Base-by-base conservation (phyloP, 2,797 vertebrate species). In the Micrastur ruficollis region DNA sequence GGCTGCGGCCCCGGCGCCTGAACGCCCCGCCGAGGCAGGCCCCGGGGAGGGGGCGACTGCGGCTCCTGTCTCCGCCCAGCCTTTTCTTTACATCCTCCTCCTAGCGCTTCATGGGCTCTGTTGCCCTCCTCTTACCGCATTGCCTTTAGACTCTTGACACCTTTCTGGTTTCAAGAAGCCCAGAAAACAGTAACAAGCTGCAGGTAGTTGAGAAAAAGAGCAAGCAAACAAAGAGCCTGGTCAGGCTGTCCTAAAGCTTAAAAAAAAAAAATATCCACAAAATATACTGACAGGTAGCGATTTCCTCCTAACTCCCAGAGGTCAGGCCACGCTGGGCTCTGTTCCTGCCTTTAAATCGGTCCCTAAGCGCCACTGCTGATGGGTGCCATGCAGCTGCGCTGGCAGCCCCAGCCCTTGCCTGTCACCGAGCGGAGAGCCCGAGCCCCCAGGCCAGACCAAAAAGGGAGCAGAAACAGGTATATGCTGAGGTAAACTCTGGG, bases 201-300 rank as follows among this genome's bases (percentile, higher is more conserved):
- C 49, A 49, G 14, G 63, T 21, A 80, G 26, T 2, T 68, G 12
- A 82, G 32, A 34, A 36, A 42, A 81, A 46, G 36, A 40, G 10
- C 62, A 79, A 56, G 55, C 18, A 40, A 62, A 55, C 21, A 40
- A 62, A 55, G 38, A 58, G 14, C 23, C 55, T 20, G 11, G 13
- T 26, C 20, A 31, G 18, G 14, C 44, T 68, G 34, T 46, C 46
- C 15, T 61, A 61, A 23, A 42, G 47, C 36, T 68, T 53, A 27
- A 65, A 67, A 50, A 25, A 26, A 18, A 17, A 46, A n/a, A 8
- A 34, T 36, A n/a, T 8, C 8, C 13, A 21, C 23, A 22, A 67
- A 53, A 50, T 18, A 23, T 1, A 36, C 13, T 17, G 46, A 56
- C 17, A 31, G 1, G 14, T 2, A 40, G 32, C 0, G 1, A n/a